Evolutionary conservation across 2,888 invertebrate species (phyloP), one percentile per base, ranked within the genome.

Genomic region (Oithona nana): DNA sequence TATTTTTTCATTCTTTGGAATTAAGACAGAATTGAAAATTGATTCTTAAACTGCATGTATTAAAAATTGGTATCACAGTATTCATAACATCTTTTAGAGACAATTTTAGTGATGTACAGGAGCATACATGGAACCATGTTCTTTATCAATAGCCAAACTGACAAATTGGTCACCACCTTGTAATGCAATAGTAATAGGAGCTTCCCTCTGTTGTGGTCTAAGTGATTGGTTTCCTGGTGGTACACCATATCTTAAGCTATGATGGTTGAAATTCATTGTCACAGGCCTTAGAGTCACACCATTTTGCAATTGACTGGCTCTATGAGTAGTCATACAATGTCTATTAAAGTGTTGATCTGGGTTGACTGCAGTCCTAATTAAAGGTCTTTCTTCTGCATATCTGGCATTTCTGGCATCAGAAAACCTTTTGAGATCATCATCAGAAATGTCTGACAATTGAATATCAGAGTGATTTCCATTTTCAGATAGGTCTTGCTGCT

Each of bases 371-470:
- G 50, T 29, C 50, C 49, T 28, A 50, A 59, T 59, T 22, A 59
- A 29, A 50, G 59, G 59, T 24, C 59, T 48, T 28, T 59, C 59
- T 29, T 59, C 59, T 22, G 59, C 59, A 28, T 49, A 59, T 48
- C 28, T 48, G n/a, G 24, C n/a, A 16, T 84, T 84, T 70, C 86
- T 86, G n/a, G 84, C 84, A 73, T 85, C 85, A 69, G 84, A 84
- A 67, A 84, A 80, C 63, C 84, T 75, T 69, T 82, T 80, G 60
- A 81, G 82, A 69, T 86, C 86, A 69, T 86, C 86, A 70, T 86
- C 86, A 48, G 84, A 84, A 79, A 84, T 79, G 69, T 86, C 85
- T 0, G 83, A 83, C 69, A 82, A 82, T 57, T 82, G 78, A 2
- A 83, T 81, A 48, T 62, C 62, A n/a, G 56, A 69, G 84, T 0